Percentiles rank a stretch among this genome's conserved stretches.
Evolutionary conservation across 2,888 invertebrate genomes (phyloP).

Genomic region (Argyresthia goedartella): DNA sequence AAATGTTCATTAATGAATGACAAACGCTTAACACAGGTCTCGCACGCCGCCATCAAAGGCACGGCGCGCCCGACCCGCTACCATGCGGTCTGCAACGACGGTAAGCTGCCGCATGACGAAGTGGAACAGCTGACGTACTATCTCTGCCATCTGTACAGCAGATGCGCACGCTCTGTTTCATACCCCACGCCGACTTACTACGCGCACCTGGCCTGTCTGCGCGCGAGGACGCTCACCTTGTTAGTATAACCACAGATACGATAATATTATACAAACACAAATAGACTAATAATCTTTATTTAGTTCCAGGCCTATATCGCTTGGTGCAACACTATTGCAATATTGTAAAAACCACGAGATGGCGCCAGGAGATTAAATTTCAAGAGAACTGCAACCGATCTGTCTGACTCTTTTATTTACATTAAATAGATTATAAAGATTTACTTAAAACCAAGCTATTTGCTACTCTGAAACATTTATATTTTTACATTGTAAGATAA

Average conservation of each 20-base stretch:
- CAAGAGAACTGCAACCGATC: not conserved
- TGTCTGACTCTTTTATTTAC: not conserved
- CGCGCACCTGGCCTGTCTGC: slow-evolving; percentile 86
- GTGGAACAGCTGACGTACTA: slow-evolving; percentile 85
- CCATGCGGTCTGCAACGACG: slow-evolving; percentile 86
- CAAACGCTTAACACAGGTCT: slow-evolving; percentile 37
- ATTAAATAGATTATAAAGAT: not conserved
- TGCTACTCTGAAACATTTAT: no score
- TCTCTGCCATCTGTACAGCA: slow-evolving; percentile 87
- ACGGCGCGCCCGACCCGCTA: slow-evolving; percentile 90
- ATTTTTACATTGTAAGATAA: no score
- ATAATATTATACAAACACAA: not conserved
- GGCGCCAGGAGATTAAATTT: no score
- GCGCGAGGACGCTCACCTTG: slow-evolving; percentile 71
- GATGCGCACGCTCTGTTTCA: slow-evolving; percentile 86
- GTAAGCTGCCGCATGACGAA: slow-evolving; percentile 76
- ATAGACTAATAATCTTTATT: not conserved
- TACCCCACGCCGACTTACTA: slow-evolving; percentile 92
- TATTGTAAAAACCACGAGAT: not conserved
- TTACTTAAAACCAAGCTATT: not conserved
- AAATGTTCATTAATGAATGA: no score
- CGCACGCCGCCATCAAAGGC: slow-evolving; percentile 81
- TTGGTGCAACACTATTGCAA: not conserved
- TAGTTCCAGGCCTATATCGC: not conserved
- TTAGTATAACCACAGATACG: slow-evolving; percentile 30